A percentile compares a stretch with the other conserved stretches of the same genome.
These are phyloP conservation scores for Candoia aspera DNA, from an alignment of 2,113 vertebrate genomes.

Conservation along the genomic window DNA sequence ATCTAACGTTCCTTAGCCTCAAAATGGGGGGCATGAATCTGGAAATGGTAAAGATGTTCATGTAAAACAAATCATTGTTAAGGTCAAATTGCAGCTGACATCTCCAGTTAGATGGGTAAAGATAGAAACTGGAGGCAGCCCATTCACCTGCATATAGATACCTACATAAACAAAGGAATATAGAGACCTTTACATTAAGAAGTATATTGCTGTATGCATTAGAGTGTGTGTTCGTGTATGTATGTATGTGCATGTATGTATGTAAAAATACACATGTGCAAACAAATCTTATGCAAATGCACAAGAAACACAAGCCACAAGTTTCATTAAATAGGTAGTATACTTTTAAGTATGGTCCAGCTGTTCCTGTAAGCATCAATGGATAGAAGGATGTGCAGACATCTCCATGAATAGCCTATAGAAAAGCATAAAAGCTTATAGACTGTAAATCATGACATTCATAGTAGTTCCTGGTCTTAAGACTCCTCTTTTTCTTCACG, in stretches of 20 bases:
- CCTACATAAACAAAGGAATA: background rate
- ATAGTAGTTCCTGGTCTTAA: background rate
- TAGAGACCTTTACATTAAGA: background rate
- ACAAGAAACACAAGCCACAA: background rate
- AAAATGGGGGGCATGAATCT: background rate
- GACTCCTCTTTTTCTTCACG: background rate
- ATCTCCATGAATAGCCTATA: background rate
- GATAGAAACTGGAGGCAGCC: background rate
- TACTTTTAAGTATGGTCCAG: background rate
- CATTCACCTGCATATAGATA: background rate
- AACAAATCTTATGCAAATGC: background rate
- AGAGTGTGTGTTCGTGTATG: background rate
- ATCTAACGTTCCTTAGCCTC: background rate
- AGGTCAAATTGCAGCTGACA: background rate
- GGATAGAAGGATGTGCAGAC: background rate
- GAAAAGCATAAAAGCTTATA: background rate
- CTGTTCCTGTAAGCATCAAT: background rate
- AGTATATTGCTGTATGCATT: background rate
- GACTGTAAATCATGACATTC: background rate
- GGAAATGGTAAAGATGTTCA: background rate
- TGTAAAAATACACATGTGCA: background rate
- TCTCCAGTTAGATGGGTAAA: background rate
- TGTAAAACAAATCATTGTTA: background rate
- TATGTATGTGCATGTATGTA: background rate
- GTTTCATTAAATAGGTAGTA: background rate